Conservation (phyloP, 2,113 vertebrate species). For the Prinia subflava region DNA sequence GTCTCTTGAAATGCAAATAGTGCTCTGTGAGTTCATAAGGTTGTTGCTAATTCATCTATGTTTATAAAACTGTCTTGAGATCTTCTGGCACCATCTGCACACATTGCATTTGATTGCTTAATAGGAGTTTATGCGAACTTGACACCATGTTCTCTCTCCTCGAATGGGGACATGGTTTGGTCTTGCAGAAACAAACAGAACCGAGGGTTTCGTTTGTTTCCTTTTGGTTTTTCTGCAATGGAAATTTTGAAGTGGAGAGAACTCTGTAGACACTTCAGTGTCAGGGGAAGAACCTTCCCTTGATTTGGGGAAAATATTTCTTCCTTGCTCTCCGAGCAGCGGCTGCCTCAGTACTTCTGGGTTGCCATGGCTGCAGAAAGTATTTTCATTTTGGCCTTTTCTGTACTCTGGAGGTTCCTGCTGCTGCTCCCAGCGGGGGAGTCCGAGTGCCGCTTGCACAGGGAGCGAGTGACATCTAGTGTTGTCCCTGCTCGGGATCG, state of each 20-base stretch:
- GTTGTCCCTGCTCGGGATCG: background rate
- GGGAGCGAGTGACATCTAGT: slow-evolving; percentile 65
- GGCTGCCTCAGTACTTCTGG: background rate
- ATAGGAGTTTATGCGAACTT: slow-evolving; percentile 42
- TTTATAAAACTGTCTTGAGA: slow-evolving; percentile 51
- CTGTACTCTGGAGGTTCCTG: background rate
- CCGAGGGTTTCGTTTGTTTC: background rate
- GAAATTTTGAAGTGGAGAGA: slow-evolving; percentile 28
- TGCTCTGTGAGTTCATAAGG: slow-evolving; percentile 32
- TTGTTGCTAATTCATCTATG: slow-evolving; percentile 44
- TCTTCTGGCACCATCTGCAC: slow-evolving; percentile 43
- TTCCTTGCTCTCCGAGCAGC: background rate
- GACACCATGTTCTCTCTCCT: slow-evolving; percentile 31
- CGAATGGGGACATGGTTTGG: background rate
- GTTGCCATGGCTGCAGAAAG: slow-evolving; percentile 31
- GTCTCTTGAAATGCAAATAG: slow-evolving; percentile 55
- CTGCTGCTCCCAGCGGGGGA: background rate
- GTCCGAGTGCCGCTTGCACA: background rate
- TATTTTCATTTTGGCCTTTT: slow-evolving; percentile 15
- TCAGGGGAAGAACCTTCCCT: background rate
- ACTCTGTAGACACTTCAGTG: background rate
- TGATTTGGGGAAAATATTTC: background rate
- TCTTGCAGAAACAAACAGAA: slow-evolving; percentile 38
- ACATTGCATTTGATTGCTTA: slow-evolving; percentile 46
- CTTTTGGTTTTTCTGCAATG: background rate